Evolutionary conservation across 2,888 invertebrate species (phyloP).

Genomic region (Operophtera brumata): DNA sequence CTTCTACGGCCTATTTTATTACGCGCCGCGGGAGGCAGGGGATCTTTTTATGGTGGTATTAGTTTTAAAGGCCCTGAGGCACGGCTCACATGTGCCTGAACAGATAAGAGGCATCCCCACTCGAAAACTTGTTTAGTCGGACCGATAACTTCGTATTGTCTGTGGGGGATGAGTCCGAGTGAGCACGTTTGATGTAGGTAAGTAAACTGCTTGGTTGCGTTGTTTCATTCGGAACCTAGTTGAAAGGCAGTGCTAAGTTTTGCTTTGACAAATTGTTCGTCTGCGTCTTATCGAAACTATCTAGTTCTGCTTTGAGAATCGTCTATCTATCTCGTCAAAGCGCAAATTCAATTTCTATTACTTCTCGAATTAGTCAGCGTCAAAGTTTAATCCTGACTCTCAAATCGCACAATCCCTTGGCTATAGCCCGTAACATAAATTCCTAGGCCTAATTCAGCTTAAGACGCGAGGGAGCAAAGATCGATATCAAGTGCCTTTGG

Average conservation of each 20-base stretch:
- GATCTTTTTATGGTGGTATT: constrained; percentile 62
- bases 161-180: constrained; percentile 55
- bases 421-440: constrained; percentile 65
- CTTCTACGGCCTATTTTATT: constrained; percentile 66
- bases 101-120: constrained; percentile 78
- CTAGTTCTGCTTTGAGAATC: constrained; percentile 2
- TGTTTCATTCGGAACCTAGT: constrained; percentile 34
- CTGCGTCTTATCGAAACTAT: neutral
- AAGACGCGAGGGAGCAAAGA: constrained; percentile 75
- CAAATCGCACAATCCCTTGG: constrained; percentile 47
- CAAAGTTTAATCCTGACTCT: constrained; percentile 47
- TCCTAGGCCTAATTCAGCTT: constrained; percentile 70
- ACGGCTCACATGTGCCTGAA: constrained; percentile 73
- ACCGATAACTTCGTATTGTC: constrained; percentile 73
- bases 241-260: constrained; percentile 2
- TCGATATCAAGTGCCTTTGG: constrained; percentile 75
- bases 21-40: constrained; percentile 51
- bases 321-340: neutral
- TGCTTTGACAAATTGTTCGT: neutral
- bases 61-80: constrained; percentile 71
- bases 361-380: constrained; percentile 44
- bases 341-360: constrained; percentile 38
- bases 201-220: constrained; percentile 44
- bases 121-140: constrained; percentile 75
- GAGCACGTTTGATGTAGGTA: constrained; percentile 27